Evolutionary conservation across 2,113 vertebrate genomes (phyloP).

Genomic region (Neogale vison): DNA sequence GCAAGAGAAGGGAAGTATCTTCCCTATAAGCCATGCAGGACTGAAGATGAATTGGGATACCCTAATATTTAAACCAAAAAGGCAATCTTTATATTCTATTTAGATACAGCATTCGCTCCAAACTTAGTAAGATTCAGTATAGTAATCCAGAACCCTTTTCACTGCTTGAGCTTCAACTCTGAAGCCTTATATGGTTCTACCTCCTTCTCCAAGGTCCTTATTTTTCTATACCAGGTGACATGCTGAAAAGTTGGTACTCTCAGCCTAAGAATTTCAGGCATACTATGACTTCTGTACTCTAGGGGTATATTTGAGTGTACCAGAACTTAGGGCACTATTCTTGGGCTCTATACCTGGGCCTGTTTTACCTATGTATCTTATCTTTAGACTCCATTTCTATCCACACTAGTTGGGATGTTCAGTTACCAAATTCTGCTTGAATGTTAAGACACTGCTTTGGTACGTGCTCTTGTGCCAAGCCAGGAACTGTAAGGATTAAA

Average conservation of each 20-base stretch:
- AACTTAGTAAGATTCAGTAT: neutral
- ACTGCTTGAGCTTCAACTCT: neutral
- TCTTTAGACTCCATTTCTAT: conserved; percentile 5
- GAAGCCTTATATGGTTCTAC: neutral
- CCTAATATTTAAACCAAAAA: neutral
- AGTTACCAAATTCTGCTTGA: conserved; percentile 17
- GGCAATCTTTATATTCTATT: neutral
- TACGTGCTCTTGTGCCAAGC: conserved; percentile 38
- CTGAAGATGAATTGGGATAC: neutral
- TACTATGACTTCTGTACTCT: neutral
- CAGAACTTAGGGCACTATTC: neutral
- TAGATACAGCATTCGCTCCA: neutral
- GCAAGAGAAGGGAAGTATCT: neutral
- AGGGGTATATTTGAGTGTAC: neutral
- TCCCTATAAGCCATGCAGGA: neutral
- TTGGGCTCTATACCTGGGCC: neutral
- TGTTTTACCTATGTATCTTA: neutral
- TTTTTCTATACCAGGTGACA: neutral
- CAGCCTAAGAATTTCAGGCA: conserved; percentile 40
- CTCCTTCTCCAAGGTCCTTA: neutral
- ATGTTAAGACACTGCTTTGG: conserved; percentile 47
- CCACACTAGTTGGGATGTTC: conserved; percentile 3
- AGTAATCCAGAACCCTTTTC: neutral
- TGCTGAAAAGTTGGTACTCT: conserved; percentile 3
- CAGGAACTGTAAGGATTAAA: conserved; percentile 14